Evolutionary conservation across 1,140 invertebrate genomes (phyloP).

Genomic region (Sitobion miscanthi): DNA sequence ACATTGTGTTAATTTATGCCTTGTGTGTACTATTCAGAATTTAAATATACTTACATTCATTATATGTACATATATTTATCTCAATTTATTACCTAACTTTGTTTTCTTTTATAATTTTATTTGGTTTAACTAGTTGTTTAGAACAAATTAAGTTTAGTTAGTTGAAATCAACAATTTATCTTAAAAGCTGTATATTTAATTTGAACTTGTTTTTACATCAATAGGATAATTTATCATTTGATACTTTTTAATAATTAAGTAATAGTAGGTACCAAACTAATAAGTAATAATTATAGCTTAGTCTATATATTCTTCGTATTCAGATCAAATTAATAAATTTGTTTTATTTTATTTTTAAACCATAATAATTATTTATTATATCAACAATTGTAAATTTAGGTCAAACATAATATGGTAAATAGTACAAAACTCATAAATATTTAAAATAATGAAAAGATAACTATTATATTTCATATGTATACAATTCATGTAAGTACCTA

Average conservation of each 20-base stretch:
- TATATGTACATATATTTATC: too few species aligned
- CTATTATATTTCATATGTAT: not conserved
- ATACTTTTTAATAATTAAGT: not conserved
- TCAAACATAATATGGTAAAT: not conserved
- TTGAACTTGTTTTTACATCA: too few species aligned
- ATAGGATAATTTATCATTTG: not conserved
- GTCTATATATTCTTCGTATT: not conserved
- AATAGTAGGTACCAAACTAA: not conserved
- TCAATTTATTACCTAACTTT: too few species aligned
- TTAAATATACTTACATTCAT: too few species aligned
- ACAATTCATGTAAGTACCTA: not conserved
- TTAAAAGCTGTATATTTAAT: too few species aligned
- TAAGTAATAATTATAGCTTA: too few species aligned
- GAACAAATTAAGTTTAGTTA: not conserved
- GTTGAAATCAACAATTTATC: not conserved
- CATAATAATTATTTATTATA: not conserved
- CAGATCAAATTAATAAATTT: not conserved
- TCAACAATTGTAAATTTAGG: not conserved
- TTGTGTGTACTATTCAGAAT: too few species aligned
- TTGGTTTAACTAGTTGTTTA: not conserved
- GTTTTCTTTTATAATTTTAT: too few species aligned
- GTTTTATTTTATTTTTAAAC: not conserved
- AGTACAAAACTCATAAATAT: not conserved
- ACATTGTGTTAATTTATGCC: too few species aligned
- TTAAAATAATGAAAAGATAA: conserved; percentile 9